Conservation (phyloP, 2,888 invertebrate genomes). For the Crossocerus cetratus region DNA sequence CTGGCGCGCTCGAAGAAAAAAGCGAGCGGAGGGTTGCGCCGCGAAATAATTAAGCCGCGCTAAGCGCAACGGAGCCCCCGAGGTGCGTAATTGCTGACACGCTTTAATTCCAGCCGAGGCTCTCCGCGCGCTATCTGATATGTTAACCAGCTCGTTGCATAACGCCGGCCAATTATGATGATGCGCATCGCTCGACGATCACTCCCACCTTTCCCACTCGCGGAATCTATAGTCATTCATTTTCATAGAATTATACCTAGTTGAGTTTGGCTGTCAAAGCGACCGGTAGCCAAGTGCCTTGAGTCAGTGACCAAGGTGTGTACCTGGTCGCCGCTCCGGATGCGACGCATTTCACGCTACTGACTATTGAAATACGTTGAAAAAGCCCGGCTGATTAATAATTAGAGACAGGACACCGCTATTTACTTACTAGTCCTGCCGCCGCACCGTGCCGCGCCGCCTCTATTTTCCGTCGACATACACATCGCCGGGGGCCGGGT, state of each 20-base stretch:
- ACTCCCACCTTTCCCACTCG: too few relatives aligned
- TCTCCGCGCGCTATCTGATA: constrained; percentile 47
- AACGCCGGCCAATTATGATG: constrained; percentile 51
- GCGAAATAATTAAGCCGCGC: constrained; percentile 45
- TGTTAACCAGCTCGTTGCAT: constrained; percentile 37
- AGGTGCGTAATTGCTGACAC: constrained; percentile 50
- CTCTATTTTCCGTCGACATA: constrained; percentile 14
- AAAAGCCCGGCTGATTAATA: constrained; percentile 65
- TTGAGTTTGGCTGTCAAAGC: too few relatives aligned
- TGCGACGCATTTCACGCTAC: constrained; percentile 59
- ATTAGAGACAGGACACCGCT: constrained; percentile 58
- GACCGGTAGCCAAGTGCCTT: too few relatives aligned
- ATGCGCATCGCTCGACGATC: constrained; percentile 26
- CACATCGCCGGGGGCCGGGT: background rate
- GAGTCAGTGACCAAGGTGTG: too few relatives aligned
- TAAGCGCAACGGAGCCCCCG: constrained; percentile 36
- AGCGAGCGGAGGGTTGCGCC: background rate
- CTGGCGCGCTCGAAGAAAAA: constrained; percentile 10
- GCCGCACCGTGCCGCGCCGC: background rate
- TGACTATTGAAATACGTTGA: constrained; percentile 58
- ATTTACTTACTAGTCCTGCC: constrained; percentile 51
- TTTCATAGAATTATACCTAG: too few relatives aligned
- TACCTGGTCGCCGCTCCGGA: constrained; percentile 50
- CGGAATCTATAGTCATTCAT: too few relatives aligned
- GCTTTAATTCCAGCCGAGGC: constrained; percentile 41